phyloP scores from a whole-genome alignment of 2,113 vertebrate species.

The Gadus chalcogrammus region DNA sequence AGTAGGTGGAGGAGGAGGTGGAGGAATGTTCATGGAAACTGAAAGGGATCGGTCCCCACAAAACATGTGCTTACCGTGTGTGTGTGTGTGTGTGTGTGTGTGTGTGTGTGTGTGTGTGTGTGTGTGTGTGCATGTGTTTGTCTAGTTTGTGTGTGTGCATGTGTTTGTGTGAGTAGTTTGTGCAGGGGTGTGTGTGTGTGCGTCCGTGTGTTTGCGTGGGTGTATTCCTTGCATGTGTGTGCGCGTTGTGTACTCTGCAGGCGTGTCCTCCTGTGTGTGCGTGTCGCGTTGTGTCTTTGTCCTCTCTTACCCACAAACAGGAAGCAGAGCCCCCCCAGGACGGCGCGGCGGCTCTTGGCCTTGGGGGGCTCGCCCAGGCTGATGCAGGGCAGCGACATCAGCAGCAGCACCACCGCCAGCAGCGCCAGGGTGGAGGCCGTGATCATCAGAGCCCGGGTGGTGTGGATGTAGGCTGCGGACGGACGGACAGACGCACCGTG shows the following conservation, averaged over 20 bases:
- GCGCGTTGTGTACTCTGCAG: background rate
- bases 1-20: constrained; percentile 45
- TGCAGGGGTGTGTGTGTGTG: too few species aligned
- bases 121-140: background rate
- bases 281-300: background rate
- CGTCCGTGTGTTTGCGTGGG: too few species aligned
- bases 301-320: constrained; percentile 83
- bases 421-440: constrained; percentile 86
- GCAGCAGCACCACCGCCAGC: constrained; percentile 82
- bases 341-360: constrained; percentile 84
- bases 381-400: constrained; percentile 91
- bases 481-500: constrained; percentile 5
- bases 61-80: too few species aligned
- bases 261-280: too few species aligned
- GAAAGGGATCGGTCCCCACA: constrained; percentile 13
- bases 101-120: too few species aligned
- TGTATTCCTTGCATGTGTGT: background rate
- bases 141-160: background rate
- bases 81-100: too few species aligned
- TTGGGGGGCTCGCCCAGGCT: constrained; percentile 84
- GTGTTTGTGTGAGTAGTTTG: too few species aligned
- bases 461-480: constrained; percentile 86
- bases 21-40: constrained; percentile 50
- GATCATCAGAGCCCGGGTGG: constrained; percentile 91
- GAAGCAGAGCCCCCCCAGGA: constrained; percentile 86